Conservation (phyloP, 53 echinoderm and acorn worm genomes). For the Arbacia lixula region DNA sequence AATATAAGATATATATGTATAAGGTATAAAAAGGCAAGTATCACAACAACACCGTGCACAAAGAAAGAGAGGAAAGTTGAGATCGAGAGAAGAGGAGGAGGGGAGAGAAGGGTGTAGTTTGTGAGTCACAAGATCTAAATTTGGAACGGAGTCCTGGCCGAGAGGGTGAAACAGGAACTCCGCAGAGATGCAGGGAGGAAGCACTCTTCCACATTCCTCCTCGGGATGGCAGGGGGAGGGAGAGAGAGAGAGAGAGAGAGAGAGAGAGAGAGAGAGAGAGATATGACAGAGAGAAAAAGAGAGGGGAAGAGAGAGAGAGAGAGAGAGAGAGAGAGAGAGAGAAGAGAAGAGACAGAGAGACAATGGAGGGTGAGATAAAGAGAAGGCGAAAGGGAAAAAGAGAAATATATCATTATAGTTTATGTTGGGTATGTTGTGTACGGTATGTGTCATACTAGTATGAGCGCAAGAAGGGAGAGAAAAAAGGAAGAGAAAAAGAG, state of each 20-base stretch:
- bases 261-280: background rate
- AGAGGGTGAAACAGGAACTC: background rate
- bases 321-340: background rate
- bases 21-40: too few species aligned
- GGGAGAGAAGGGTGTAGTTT: background rate
- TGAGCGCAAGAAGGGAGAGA: too few species aligned
- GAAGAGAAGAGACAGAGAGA: background rate
- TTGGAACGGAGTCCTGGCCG: conserved; percentile 1
- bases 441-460: too few species aligned
- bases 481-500: background rate
- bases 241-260: background rate
- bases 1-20: too few species aligned
- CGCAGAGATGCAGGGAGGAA: background rate
- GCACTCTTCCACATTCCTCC: conserved; percentile 19
- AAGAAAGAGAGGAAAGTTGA: too few species aligned
- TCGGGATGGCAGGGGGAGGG: background rate
- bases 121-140: conserved; percentile 32
- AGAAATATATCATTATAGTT: too few species aligned
- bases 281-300: too few species aligned
- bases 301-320: background rate
- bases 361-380: background rate
- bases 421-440: too few species aligned
- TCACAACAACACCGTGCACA: too few species aligned
- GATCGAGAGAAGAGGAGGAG: background rate
- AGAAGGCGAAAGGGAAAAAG: background rate